A percentile compares a stretch with the other conserved stretches of the same genome.
These are phyloP conservation scores for Artibeus jamaicensis DNA, from an alignment of 2,797 vertebrate genomes.

Conservation along the genomic window DNA sequence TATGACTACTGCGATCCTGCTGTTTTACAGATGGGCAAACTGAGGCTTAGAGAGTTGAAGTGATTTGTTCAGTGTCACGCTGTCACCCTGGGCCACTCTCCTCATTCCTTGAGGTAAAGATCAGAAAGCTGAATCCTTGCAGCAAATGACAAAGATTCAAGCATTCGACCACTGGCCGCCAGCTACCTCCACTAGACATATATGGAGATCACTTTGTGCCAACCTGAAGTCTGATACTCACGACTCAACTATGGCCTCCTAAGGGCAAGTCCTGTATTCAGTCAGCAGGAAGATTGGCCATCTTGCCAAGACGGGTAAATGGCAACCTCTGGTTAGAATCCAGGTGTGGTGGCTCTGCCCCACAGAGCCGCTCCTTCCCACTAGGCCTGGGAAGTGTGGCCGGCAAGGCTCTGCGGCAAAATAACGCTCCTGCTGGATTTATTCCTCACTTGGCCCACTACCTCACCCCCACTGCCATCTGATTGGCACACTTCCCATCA, in stretches of 20 bases:
- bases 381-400: too few relatives aligned
- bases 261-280: not conserved
- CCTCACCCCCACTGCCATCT: not conserved
- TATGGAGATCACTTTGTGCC: not conserved
- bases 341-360: not conserved
- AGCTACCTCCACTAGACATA: not conserved
- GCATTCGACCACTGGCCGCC: not conserved
- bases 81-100: not conserved
- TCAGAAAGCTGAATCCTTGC: not conserved
- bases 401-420: not conserved
- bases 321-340: not conserved
- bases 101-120: not conserved
- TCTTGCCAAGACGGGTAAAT: not conserved
- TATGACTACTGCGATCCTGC: too few relatives aligned
- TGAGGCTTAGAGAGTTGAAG: not conserved
- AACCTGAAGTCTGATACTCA: not conserved
- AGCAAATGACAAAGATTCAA: not conserved
- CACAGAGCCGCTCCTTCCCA: not conserved
- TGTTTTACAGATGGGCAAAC: not conserved
- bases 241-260: not conserved
- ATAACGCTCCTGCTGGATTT: not conserved
- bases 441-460: not conserved
- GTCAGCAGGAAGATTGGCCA: not conserved
- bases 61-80: not conserved
- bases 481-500: not conserved